These are phyloP conservation scores for Antidorcas marsupialis DNA, from an alignment of 2,113 vertebrate genomes.

Conservation along the genomic window DNA sequence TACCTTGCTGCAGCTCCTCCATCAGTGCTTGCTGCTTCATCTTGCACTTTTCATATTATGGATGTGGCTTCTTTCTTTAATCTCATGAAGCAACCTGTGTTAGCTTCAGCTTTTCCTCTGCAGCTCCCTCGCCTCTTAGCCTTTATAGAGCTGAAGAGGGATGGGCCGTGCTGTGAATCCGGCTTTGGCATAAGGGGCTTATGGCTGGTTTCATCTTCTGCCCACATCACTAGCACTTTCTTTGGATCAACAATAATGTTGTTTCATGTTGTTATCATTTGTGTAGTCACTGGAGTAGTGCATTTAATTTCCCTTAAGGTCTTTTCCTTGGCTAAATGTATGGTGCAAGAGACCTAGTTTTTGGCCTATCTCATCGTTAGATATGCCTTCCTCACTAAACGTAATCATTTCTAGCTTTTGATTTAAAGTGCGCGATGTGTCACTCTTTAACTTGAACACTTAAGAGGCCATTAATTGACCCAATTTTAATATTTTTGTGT, in stretches of 20 bases:
- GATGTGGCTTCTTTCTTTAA: neutral
- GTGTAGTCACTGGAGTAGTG: neutral
- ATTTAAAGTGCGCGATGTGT: neutral
- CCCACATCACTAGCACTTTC: neutral
- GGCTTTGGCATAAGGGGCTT: neutral
- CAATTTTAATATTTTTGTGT: neutral
- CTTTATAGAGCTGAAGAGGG: neutral
- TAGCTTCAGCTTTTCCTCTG: neutral
- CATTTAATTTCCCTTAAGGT: neutral
- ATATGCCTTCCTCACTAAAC: neutral
- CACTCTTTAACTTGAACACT: neutral
- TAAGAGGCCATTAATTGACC: neutral
- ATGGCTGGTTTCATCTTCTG: neutral
- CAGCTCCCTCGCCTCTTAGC: neutral
- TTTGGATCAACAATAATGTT: neutral
- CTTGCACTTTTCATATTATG: neutral
- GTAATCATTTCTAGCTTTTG: neutral
- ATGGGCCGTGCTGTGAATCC: neutral
- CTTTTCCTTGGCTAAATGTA: neutral
- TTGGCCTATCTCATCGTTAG: neutral
- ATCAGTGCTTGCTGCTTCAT: neutral
- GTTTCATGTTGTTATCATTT: neutral
- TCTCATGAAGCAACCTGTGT: neutral
- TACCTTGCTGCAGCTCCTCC: neutral
- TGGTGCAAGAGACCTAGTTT: neutral